A percentile compares a stretch with the other conserved stretches of the same genome.
Conservation (phyloP, 2,113 vertebrate genomes). For the Sylvietta virens region DNA sequence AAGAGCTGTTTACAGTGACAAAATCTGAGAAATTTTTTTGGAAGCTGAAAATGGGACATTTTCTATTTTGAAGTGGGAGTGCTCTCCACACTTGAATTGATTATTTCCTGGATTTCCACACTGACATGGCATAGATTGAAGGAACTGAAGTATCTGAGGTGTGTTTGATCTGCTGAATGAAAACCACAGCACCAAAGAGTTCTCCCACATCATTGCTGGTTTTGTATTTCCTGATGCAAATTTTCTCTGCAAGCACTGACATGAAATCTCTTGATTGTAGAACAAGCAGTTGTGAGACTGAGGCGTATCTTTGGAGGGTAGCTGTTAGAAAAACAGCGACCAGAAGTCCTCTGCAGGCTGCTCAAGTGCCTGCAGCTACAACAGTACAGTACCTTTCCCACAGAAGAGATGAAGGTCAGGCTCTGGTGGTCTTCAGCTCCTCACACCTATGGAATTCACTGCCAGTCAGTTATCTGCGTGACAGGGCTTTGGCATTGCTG, state of each 20-base stretch:
- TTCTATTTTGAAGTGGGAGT: background rate
- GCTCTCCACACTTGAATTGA: background rate
- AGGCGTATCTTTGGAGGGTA: background rate
- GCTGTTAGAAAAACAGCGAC: background rate
- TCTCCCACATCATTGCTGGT: background rate
- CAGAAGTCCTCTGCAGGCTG: background rate
- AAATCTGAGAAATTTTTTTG: background rate
- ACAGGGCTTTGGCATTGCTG: accelerated
- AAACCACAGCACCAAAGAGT: background rate
- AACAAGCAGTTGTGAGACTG: background rate
- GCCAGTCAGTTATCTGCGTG: background rate
- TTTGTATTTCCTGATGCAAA: background rate
- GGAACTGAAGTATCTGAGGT: background rate
- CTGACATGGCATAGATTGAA: background rate
- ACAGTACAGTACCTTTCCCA: background rate
- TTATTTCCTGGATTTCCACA: background rate
- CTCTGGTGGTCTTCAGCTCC: background rate
- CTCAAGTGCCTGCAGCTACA: background rate
- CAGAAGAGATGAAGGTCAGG: background rate
- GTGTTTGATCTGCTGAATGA: background rate
- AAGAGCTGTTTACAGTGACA: background rate
- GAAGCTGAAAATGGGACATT: background rate
- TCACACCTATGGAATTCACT: background rate
- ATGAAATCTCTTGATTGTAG: background rate
- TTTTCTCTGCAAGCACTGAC: background rate